These are phyloP conservation scores for Cybosia mesomella DNA, from an alignment of 2,888 invertebrate genomes.

Conservation along the genomic window DNA sequence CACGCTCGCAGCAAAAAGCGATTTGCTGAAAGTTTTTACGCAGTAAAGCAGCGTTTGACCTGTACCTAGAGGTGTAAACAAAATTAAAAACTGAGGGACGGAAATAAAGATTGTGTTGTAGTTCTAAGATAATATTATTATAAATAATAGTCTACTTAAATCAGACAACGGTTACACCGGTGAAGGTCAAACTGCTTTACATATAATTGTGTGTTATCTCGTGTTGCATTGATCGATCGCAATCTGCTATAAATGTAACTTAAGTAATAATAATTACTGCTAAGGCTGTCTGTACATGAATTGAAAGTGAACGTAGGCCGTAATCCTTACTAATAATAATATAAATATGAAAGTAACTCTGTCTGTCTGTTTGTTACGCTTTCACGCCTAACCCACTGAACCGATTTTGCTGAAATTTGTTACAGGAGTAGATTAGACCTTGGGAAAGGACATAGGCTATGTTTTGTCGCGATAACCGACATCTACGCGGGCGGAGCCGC, in stretches of 20 bases:
- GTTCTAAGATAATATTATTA: background rate
- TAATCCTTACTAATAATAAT: too few species aligned
- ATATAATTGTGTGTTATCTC: constrained; percentile 35
- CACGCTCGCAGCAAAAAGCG: too few species aligned
- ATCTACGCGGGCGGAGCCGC: too few species aligned
- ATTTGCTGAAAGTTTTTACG: too few species aligned
- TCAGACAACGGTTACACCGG: constrained; percentile 32
- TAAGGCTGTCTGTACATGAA: constrained; percentile 3
- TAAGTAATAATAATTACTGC: constrained; percentile 17
- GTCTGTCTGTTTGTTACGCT: too few species aligned
- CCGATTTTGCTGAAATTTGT: too few species aligned
- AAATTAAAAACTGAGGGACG: background rate
- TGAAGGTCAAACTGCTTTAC: constrained; percentile 42
- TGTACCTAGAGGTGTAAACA: background rate
- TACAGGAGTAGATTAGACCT: too few species aligned
- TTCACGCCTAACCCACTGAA: too few species aligned
- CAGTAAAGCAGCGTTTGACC: too few species aligned
- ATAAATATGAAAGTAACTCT: too few species aligned
- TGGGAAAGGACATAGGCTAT: too few species aligned
- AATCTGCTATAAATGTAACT: constrained; percentile 33
- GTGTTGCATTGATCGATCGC: constrained; percentile 38
- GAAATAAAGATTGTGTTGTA: background rate
- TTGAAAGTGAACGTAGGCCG: constrained; percentile 17
- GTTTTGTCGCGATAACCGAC: too few species aligned
- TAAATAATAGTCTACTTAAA: background rate